A percentile compares a stretch with the other conserved stretches of the same genome.
Conservation (phyloP, 2,888 invertebrate genomes). For the Drosophila antonietae region DNA sequence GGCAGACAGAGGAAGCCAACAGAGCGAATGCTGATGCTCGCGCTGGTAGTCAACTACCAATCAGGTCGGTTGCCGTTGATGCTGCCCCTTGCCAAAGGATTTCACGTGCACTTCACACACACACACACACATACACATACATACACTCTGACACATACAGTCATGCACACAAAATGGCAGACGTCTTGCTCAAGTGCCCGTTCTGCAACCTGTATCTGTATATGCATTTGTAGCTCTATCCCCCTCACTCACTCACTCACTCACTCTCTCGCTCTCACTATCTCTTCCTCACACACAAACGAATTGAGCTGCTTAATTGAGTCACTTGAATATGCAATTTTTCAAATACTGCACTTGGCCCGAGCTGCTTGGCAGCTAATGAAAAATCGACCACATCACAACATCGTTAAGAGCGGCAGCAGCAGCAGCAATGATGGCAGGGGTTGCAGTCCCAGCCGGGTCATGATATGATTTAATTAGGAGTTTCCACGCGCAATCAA, state of each 20-base stretch:
- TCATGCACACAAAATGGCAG: constrained; percentile 70
- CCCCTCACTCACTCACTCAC: background rate
- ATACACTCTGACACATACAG: constrained; percentile 7
- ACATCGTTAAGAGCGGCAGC: constrained; percentile 66
- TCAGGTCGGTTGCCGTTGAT: constrained; percentile 77
- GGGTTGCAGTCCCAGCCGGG: constrained; percentile 4
- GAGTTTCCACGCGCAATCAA: constrained; percentile 82
- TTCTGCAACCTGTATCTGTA: constrained; percentile 67
- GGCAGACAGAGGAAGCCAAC: constrained; percentile 39
- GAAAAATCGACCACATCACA: constrained; percentile 69
- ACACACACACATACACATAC: constrained; percentile 29
- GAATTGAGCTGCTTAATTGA: constrained; percentile 66
- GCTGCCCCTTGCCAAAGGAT: constrained; percentile 75
- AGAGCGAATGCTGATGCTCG: constrained; percentile 62
- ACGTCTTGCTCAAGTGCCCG: constrained; percentile 70
- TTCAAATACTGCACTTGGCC: constrained; percentile 66
- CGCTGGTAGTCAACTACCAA: constrained; percentile 75
- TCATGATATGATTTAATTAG: constrained; percentile 82
- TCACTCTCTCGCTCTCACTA: background rate
- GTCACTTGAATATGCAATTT: constrained; percentile 79
- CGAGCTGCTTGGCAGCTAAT: constrained; percentile 38
- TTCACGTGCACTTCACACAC: constrained; percentile 69
- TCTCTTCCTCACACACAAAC: constrained; percentile 8
- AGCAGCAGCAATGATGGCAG: constrained; percentile 12
- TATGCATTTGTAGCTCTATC: constrained; percentile 34